Conservation (phyloP, 2,797 vertebrate genomes). For the Periophthalmus magnuspinnatus region DNA sequence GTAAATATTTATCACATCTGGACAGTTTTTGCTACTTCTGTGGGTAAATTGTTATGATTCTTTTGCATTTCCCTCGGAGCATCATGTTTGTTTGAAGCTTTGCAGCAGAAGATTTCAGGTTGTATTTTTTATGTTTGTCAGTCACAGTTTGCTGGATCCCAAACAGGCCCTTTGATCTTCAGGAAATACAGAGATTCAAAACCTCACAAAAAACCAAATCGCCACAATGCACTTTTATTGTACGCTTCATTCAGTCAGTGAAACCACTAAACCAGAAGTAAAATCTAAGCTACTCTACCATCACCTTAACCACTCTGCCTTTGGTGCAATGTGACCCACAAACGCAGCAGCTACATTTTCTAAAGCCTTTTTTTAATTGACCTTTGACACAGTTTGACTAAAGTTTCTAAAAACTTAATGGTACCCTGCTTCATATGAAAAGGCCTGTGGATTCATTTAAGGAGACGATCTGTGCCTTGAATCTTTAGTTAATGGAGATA, state of each 20-base stretch:
- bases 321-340: slow-evolving; percentile 21
- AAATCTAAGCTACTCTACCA: slow-evolving; percentile 32
- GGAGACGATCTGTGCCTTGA: slow-evolving; percentile 38
- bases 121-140: slow-evolving; percentile 25
- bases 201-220: slow-evolving; percentile 41
- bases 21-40: slow-evolving; percentile 12
- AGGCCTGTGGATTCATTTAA: slow-evolving; percentile 58
- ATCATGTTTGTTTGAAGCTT: slow-evolving; percentile 15
- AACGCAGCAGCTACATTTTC: slow-evolving; percentile 10
- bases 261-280: slow-evolving; percentile 61
- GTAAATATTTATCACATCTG: slow-evolving; percentile 1
- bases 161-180: slow-evolving; percentile 36
- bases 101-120: slow-evolving; percentile 19
- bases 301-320: slow-evolving; percentile 36
- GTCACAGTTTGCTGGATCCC: slow-evolving; percentile 31
- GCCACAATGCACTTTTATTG: slow-evolving; percentile 54
- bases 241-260: slow-evolving; percentile 49
- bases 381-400: slow-evolving; percentile 8
- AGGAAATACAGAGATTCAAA: slow-evolving; percentile 26
- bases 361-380: not conserved
- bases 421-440: slow-evolving; percentile 50
- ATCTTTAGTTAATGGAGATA: slow-evolving; percentile 24
- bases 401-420: slow-evolving; percentile 33
- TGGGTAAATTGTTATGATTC: slow-evolving; percentile 16
- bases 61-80: slow-evolving; percentile 20